Percentiles rank a stretch among this genome's conserved stretches.
Conservation (phyloP, 2,797 vertebrate species). For the Aeoliscus strigatus region DNA sequence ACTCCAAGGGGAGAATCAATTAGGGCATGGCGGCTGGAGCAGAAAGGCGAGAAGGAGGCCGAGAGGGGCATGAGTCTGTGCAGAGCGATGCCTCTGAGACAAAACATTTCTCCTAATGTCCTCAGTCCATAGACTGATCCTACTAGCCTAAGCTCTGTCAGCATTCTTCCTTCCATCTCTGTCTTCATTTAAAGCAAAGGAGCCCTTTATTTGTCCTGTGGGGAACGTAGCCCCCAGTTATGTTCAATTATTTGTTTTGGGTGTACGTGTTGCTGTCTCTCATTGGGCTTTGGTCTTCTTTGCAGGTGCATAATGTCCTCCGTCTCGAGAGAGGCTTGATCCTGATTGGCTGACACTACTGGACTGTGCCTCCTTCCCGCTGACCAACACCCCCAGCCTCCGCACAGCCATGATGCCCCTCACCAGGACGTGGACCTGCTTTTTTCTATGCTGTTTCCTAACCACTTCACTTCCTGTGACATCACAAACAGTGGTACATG, state of each 20-base stretch:
- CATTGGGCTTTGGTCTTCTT: slow-evolving; percentile 35
- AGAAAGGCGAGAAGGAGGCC: slow-evolving; percentile 44
- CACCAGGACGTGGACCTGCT: slow-evolving; percentile 82
- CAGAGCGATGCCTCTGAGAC: slow-evolving; percentile 62
- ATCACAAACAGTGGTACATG: slow-evolving; percentile 58
- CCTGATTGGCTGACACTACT: slow-evolving; percentile 55
- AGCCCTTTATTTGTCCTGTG: no score
- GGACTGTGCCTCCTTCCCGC: slow-evolving; percentile 58
- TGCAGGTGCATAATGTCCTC: slow-evolving; percentile 74
- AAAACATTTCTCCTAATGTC: slow-evolving; percentile 40
- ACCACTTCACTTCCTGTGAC: slow-evolving; percentile 71
- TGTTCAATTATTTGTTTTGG: no score
- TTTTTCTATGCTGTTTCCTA: slow-evolving; percentile 82
- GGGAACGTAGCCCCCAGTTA: no score
- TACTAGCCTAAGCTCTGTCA: slow-evolving; percentile 14
- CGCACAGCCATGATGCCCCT: slow-evolving; percentile 73
- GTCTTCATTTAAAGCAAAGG: no score
- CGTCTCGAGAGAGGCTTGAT: slow-evolving; percentile 69
- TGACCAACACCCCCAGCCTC: slow-evolving; percentile 44
- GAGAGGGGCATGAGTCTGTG: slow-evolving; percentile 52
- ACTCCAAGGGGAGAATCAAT: slow-evolving; percentile 73
- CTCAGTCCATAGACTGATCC: slow-evolving; percentile 31
- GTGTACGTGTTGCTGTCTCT: no score
- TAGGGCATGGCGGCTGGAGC: slow-evolving; percentile 61
- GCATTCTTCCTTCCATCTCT: slow-evolving; percentile 26